Conservation (phyloP, 2,888 invertebrate species). For the Muschampia staudingeri region DNA sequence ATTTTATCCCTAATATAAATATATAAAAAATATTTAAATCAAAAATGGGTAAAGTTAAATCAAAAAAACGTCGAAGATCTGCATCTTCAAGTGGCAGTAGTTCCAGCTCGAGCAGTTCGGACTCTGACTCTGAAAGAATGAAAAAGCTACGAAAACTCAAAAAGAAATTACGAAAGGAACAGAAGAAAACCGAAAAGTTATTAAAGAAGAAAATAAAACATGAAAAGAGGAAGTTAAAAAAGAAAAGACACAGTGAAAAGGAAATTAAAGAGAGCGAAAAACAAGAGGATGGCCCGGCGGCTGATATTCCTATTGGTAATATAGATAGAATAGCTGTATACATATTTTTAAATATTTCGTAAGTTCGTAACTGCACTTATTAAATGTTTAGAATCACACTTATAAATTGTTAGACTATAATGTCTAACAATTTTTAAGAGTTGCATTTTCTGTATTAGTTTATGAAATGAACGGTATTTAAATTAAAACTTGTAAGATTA, state of each 20-base stretch:
- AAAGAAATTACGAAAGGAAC: constrained; percentile 90
- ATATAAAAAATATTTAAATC: neutral
- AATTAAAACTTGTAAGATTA: no score
- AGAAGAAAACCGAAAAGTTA: constrained; percentile 89
- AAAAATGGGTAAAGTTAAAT: constrained; percentile 84
- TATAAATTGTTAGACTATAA: no score
- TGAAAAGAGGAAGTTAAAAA: constrained; percentile 83
- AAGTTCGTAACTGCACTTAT: no score
- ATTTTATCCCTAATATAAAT: no score
- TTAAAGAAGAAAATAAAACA: constrained; percentile 90
- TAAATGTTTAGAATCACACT: no score
- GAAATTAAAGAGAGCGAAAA: constrained; percentile 70
- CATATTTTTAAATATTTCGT: neutral
- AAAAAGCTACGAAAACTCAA: constrained; percentile 90
- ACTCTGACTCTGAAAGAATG: constrained; percentile 86
- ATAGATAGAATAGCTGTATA: neutral
- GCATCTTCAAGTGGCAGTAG: constrained; percentile 72
- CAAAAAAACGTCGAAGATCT: constrained; percentile 79
- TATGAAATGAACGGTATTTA: no score
- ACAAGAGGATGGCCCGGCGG: constrained; percentile 73
- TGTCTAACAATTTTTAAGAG: no score
- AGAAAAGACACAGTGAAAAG: constrained; percentile 73
- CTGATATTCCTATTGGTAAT: constrained; percentile 87
- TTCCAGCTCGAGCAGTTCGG: constrained; percentile 85
- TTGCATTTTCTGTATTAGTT: no score